Conservation (phyloP, 1,140 invertebrate genomes). For the Bombus breviceps region DNA sequence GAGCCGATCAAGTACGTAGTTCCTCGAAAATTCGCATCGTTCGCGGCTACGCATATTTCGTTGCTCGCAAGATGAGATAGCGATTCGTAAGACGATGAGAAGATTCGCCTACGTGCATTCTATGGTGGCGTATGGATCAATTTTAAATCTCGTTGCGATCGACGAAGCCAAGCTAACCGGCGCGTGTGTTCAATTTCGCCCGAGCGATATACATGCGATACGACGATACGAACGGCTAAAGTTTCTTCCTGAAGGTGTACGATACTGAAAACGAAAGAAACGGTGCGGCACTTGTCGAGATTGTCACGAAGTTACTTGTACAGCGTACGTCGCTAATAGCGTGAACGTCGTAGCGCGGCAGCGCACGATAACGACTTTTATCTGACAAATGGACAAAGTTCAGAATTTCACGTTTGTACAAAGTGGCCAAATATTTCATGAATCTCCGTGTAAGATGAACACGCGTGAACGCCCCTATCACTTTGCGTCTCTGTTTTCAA, state of each 20-base stretch:
- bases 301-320: background rate
- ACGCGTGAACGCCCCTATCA: background rate
- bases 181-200: constrained; percentile 30
- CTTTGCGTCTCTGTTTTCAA: constrained; percentile 12
- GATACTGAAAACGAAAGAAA: background rate
- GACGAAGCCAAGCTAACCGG: constrained; percentile 6
- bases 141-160: background rate
- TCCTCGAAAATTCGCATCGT: background rate
- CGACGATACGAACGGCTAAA: constrained; percentile 19
- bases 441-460: constrained; percentile 33
- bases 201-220: constrained; percentile 13
- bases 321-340: constrained; percentile 40
- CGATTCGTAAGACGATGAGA: background rate
- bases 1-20: no score
- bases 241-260: constrained; percentile 5
- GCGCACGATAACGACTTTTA: constrained; percentile 54
- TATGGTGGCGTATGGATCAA: background rate
- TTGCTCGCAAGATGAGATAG: background rate
- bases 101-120: background rate
- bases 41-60: background rate
- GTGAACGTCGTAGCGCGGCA: background rate
- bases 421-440: constrained; percentile 28
- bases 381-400: constrained; percentile 62
- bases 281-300: background rate
- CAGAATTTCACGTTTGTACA: constrained; percentile 49